Percentiles rank a stretch among this genome's conserved stretches.
Evolutionary conservation across 2,797 vertebrate species (phyloP).

Genomic region (Sandelia bainsii): DNA sequence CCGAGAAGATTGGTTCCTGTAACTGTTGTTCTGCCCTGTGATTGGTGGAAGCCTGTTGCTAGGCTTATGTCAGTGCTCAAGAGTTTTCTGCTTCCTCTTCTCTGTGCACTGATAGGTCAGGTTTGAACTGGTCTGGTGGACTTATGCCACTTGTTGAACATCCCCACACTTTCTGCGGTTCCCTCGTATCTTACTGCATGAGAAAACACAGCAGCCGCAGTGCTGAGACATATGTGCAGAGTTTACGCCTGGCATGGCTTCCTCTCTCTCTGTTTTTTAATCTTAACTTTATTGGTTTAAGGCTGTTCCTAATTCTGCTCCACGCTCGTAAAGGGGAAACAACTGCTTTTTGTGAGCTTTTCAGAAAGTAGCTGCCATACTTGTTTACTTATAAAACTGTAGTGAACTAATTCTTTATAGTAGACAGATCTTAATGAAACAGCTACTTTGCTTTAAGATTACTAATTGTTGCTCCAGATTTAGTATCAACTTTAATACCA

Average conservation of each 20-base stretch:
- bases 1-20: slow-evolving; percentile 83
- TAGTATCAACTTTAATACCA: neutral
- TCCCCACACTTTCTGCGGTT: slow-evolving; percentile 81
- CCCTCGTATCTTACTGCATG: slow-evolving; percentile 56
- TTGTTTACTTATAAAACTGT: slow-evolving; percentile 44
- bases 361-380: slow-evolving; percentile 40
- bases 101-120: slow-evolving; percentile 82
- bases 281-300: slow-evolving; percentile 63
- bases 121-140: slow-evolving; percentile 82
- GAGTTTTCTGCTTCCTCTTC: slow-evolving; percentile 78
- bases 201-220: slow-evolving; percentile 67
- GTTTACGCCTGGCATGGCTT: slow-evolving; percentile 54
- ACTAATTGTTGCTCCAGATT: slow-evolving; percentile 7
- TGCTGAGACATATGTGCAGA: slow-evolving; percentile 51
- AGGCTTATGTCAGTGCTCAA: slow-evolving; percentile 87
- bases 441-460: slow-evolving; percentile 23
- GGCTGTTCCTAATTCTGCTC: slow-evolving; percentile 49
- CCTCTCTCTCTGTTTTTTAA: slow-evolving; percentile 56
- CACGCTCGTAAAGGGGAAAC: slow-evolving; percentile 51
- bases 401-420: slow-evolving; percentile 20
- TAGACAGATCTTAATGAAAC: slow-evolving; percentile 33
- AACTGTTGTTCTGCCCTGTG: slow-evolving; percentile 86
- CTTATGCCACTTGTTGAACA: slow-evolving; percentile 88
- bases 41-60: slow-evolving; percentile 92
- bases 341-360: slow-evolving; percentile 37